Evolutionary conservation across 2,888 invertebrate genomes (phyloP), one percentile per base, ranked within the genome.

Genomic region (Drosophila glabriapex): DNA sequence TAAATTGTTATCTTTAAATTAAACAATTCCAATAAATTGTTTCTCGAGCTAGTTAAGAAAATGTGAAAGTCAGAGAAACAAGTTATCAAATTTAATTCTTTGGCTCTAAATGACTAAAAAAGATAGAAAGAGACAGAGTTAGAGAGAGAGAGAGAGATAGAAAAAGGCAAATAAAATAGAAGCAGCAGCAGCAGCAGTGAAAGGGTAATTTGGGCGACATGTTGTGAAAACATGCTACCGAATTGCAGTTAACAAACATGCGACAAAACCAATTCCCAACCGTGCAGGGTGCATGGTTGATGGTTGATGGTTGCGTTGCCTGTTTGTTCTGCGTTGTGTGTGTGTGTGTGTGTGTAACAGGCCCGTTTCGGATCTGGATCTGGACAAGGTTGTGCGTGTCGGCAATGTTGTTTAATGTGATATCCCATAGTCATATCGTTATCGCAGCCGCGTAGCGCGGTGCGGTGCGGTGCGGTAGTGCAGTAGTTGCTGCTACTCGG

Each of bases 201-300:
- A 90, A 85, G 89, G 88, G 90, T 90, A 91, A 90, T 90, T 91
- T 82, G 84, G 88, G 92, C 92, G 91, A 92, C 92, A 92, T 92
- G 92, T 92, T 92, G 92, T 91, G 91, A 92, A 92, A 92, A 92
- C 92, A 92, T 90, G 92, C 92, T 92, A 92, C 92, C 80, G 92
- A 83, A 92, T 92, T 91, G 78, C 73, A 76, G 77, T 90, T 89
- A 76, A 86, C 83, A 79, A 86, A 75, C 80, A 82, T 80, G 82
- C 86, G 82, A 77, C 76, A 85, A 56, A 70, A 50, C 72, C 31
- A 52, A 35, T n/a, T 31, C 41, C n/a, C 6, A 41, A 37, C 22
- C n/a, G 28, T 43, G 60, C 35, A 16, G 31, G 31, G 31, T 31
- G 31, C 31, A 50, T 43, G 43, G 37, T 55, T 43, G 53, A 39